These are phyloP conservation scores for Dromiciops gliroides DNA, from an alignment of 2,113 vertebrate species.

Conservation along the genomic window DNA sequence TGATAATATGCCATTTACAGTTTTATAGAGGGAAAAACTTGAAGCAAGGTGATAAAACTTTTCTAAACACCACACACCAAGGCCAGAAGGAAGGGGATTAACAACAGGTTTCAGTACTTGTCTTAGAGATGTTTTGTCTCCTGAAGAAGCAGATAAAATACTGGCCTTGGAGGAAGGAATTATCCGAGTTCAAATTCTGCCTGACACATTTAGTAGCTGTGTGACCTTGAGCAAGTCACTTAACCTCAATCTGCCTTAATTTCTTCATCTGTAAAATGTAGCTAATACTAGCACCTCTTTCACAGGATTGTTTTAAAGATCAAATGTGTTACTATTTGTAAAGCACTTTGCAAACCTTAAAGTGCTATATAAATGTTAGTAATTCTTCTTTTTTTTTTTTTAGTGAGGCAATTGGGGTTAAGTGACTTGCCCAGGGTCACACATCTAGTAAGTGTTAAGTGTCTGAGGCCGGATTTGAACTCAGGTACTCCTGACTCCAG, in stretches of 20 bases:
- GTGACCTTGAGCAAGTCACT: background rate
- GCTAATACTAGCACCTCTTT: background rate
- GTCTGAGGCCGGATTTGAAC: too few species aligned
- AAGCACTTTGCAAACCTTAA: background rate
- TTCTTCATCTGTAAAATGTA: background rate
- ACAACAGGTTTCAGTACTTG: background rate
- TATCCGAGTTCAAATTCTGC: background rate
- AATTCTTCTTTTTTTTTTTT: too few species aligned
- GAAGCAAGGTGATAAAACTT: background rate
- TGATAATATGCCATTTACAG: background rate
- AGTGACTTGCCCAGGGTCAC: too few species aligned
- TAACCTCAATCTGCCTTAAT: background rate
- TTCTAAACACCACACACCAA: background rate
- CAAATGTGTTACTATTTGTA: background rate
- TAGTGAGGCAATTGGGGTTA: too few species aligned
- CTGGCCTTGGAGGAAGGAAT: background rate
- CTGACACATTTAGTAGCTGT: background rate
- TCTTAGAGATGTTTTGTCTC: background rate
- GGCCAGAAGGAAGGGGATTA: background rate
- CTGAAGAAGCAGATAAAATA: background rate
- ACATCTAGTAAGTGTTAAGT: too few species aligned
- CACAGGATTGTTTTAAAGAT: background rate
- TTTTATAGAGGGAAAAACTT: background rate
- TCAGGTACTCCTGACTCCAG: too few species aligned
- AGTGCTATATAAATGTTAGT: background rate